Evolutionary conservation across 2,113 vertebrate species (phyloP).

Genomic region (Cariama cristata): DNA sequence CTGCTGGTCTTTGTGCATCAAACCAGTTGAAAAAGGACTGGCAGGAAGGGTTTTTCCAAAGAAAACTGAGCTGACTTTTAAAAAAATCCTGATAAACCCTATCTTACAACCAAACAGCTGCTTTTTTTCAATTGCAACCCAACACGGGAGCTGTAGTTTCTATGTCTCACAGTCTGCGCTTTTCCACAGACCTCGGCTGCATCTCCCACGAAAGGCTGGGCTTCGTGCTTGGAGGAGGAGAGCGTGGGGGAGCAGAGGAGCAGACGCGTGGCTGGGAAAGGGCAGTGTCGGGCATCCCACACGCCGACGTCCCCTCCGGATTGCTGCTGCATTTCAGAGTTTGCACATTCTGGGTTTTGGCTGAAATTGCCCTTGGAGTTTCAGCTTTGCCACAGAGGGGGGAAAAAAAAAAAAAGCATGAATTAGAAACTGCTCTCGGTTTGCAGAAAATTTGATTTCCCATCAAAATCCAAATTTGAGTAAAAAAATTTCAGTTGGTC

Average conservation of each 20-base stretch:
- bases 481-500: neutral
- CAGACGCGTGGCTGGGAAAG: neutral
- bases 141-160: neutral
- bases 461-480: neutral
- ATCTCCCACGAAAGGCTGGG: neutral
- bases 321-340: neutral
- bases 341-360: neutral
- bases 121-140: neutral
- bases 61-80: neutral
- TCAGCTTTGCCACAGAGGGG: neutral
- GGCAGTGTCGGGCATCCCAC: neutral
- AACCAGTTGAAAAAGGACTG: neutral
- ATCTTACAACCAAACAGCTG: neutral
- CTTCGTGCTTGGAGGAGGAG: neutral
- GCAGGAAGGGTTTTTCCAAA: neutral
- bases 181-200: neutral
- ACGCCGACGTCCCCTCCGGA: fast-evolving
- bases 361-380: neutral
- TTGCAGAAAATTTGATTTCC: neutral
- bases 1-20: neutral
- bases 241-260: neutral
- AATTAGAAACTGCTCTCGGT: neutral
- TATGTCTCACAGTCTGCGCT: fast-evolving
- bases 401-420: too few species aligned
- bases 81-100: neutral